A percentile compares a stretch with the other conserved stretches of the same genome.
These are phyloP conservation scores for Lissonota sp. DNA, from an alignment of 2,888 invertebrate genomes.

Conservation along the genomic window DNA sequence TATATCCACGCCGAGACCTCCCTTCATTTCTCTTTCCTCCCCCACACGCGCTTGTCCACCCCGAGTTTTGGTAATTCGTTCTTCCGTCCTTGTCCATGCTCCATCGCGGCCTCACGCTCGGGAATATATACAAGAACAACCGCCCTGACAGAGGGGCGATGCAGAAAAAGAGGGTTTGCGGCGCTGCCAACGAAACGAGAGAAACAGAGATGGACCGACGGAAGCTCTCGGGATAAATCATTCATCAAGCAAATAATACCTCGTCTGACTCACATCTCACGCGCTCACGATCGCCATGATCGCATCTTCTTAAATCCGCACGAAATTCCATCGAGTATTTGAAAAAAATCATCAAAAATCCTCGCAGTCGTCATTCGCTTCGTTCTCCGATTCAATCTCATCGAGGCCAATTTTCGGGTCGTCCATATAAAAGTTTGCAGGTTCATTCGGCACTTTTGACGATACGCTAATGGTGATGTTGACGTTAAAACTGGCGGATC, in stretches of 20 bases:
- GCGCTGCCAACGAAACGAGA: slow-evolving; percentile 16
- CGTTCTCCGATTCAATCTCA: too few relatives aligned
- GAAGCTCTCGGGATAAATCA: slow-evolving; percentile 75
- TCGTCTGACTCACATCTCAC: slow-evolving; percentile 75
- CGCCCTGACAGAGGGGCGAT: slow-evolving; percentile 40
- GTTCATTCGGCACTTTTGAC: too few relatives aligned
- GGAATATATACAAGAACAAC: slow-evolving; percentile 55
- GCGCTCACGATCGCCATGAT: slow-evolving; percentile 66
- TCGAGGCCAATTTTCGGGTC: too few relatives aligned
- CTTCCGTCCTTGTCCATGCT: slow-evolving; percentile 47
- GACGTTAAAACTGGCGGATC: too few relatives aligned
- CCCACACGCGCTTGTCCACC: background rate
- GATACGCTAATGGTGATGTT: too few relatives aligned
- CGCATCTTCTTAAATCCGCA: slow-evolving; percentile 57
- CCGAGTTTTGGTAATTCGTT: slow-evolving; percentile 59
- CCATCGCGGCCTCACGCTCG: slow-evolving; percentile 44
- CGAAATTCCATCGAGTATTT: slow-evolving; percentile 43
- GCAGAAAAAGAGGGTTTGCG: slow-evolving; percentile 44
- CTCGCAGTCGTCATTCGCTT: too few relatives aligned
- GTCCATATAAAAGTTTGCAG: too few relatives aligned
- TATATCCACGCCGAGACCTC: slow-evolving; percentile 56
- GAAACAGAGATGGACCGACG: slow-evolving; percentile 10
- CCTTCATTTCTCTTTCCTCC: slow-evolving; percentile 52
- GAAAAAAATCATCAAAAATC: too few relatives aligned
- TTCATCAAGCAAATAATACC: slow-evolving; percentile 80